phyloP scores from a whole-genome alignment of 2,113 vertebrate species.

The Urocolius indicus region DNA sequence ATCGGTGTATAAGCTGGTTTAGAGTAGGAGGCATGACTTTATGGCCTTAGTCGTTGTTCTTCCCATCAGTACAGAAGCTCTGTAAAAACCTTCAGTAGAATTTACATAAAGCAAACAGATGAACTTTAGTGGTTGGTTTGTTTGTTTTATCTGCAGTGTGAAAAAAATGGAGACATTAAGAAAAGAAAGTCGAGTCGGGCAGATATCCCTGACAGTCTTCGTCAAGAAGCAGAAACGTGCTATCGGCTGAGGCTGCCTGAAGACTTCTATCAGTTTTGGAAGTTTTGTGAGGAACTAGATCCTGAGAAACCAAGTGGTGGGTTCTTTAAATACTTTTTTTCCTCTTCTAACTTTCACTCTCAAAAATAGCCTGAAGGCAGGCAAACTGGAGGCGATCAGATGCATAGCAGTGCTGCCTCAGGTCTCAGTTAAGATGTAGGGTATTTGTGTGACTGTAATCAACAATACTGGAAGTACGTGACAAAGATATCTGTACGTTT shows the following conservation, averaged over 20 bases:
- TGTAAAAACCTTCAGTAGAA: not conserved
- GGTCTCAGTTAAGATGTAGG: not conserved
- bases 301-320: slow-evolving; percentile 88
- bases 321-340: not conserved
- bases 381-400: not conserved
- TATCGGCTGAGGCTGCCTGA: slow-evolving; percentile 90
- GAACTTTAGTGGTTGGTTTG: not conserved
- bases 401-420: not conserved
- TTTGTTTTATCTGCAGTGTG: slow-evolving; percentile 60
- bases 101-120: not conserved
- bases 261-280: slow-evolving; percentile 95
- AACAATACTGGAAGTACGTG: not conserved
- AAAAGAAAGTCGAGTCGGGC: slow-evolving; percentile 72
- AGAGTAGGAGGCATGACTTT: not conserved
- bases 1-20: not conserved
- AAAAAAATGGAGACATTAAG: slow-evolving; percentile 76
- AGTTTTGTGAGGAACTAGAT: slow-evolving; percentile 86
- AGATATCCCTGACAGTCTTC: slow-evolving; percentile 52
- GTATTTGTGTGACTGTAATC: not conserved
- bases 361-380: not conserved
- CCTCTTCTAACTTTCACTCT: not conserved
- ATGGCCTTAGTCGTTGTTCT: not conserved
- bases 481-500: not conserved
- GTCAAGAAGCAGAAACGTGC: slow-evolving; percentile 80
- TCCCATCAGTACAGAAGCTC: not conserved